Evolutionary conservation across 2,888 invertebrate genomes (phyloP).

Genomic region (Asteroscopus sphinx): DNA sequence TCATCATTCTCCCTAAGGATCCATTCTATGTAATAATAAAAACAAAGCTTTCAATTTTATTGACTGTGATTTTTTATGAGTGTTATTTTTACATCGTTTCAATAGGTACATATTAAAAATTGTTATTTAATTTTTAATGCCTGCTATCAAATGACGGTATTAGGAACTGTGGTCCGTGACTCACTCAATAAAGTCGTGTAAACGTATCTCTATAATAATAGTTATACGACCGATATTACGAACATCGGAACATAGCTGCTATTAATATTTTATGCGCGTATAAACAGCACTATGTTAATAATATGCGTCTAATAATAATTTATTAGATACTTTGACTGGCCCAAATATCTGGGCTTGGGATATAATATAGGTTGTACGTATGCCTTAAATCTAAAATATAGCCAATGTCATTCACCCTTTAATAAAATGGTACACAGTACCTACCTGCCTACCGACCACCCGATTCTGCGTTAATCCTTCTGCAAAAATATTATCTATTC

Average conservation of each 20-base stretch:
- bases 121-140: slow-evolving; percentile 1
- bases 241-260: slow-evolving; percentile 43
- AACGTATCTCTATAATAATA: slow-evolving; percentile 33
- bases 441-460: too few relatives aligned
- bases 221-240: slow-evolving; percentile 30
- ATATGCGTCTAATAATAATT: slow-evolving; percentile 31
- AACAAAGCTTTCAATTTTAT: too few relatives aligned
- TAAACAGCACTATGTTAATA: slow-evolving; percentile 33
- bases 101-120: too few relatives aligned
- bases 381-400: too few relatives aligned
- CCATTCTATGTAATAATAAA: too few relatives aligned
- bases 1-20: too few relatives aligned
- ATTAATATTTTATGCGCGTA: slow-evolving; percentile 49
- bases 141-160: slow-evolving; percentile 7
- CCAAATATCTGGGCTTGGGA: slow-evolving; percentile 8
- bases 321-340: slow-evolving; percentile 23
- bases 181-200: slow-evolving; percentile 16
- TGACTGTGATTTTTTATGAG: too few relatives aligned
- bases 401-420: slow-evolving; percentile 38
- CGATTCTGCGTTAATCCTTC: background rate
- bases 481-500: background rate
- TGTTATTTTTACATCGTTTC: too few relatives aligned
- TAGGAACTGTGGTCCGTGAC: slow-evolving; percentile 3
- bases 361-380: too few relatives aligned
- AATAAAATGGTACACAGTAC: background rate